Base-by-base conservation (phyloP, 2,797 vertebrate species). In the Threskiornis aethiopicus region DNA sequence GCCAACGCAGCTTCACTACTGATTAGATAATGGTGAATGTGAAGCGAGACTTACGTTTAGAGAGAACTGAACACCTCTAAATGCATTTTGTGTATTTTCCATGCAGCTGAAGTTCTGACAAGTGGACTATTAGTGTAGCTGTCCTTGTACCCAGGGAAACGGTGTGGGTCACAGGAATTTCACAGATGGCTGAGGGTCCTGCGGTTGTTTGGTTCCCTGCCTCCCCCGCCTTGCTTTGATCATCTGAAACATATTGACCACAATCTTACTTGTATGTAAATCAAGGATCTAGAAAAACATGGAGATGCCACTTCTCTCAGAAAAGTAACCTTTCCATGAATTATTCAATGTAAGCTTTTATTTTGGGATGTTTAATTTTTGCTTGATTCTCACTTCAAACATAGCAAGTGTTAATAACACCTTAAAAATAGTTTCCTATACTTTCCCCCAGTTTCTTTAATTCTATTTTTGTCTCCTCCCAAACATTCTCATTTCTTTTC, bases 331-430 rank as follows among this genome's bases (percentile, higher is more conserved):
- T 90, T 83, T 61, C 31, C 4, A 52, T 79, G 31, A 84, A 59
- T 86, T 91, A 95, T 73, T 95, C 87, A 91, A 62, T 37, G 9
- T 47, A 70, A 82, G 25, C 13, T 97, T 96, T 95, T 93, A 93
- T 91, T 97, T 94, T 91, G 14, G 65, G 39, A 81, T 58, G 18
- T 75, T 97, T 94, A n/a, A 19, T 41, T 87, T 93, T 92, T 94
- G 13, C 67, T 85, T 87, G 33, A 49, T 72, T 92, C 83, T 84
- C 47, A 67, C 87, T 87, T 89, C 52, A 91, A 79, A 84, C 15
- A 5, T 84, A 90, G 20, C 39, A 90, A 81, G 83, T 84, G 81
- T 92, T 92, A 92, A 80, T 61, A 57, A 41, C 76, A 82, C 75
- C 29, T 93, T 92, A 78, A 93, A 96, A 96, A 95, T 92, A 92